A percentile compares a stretch with the other conserved stretches of the same genome.
Conservation (phyloP, 2,888 invertebrate genomes). For the Drosophila differens region DNA sequence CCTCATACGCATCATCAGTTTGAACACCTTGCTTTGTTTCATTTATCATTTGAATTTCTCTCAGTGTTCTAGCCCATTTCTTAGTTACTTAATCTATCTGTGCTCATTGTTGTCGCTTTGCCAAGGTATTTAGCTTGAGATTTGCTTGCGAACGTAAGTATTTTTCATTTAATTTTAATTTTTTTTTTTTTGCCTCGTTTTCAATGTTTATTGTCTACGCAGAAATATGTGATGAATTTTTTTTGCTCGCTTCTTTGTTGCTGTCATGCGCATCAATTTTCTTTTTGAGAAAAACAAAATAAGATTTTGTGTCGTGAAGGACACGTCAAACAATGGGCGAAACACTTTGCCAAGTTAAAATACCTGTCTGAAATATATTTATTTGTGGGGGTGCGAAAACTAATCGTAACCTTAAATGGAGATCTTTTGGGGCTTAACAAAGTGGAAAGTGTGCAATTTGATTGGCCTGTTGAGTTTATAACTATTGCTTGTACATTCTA, state of each 20-base stretch:
- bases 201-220: constrained; percentile 70
- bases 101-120: constrained; percentile 76
- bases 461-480: not conserved
- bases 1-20: constrained; percentile 19
- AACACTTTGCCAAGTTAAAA: constrained; percentile 51
- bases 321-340: constrained; percentile 68
- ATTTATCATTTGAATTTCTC: constrained; percentile 26
- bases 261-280: constrained; percentile 75
- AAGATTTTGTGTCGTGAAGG: constrained; percentile 70
- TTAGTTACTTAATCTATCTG: constrained; percentile 76
- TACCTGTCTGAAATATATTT: constrained; percentile 46
- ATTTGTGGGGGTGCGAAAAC: constrained; percentile 65
- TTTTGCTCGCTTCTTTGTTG: constrained; percentile 35
- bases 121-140: constrained; percentile 74
- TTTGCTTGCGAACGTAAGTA: constrained; percentile 65
- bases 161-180: constrained; percentile 69
- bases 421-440: not conserved
- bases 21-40: constrained; percentile 9
- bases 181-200: constrained; percentile 50
- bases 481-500: not conserved
- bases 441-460: not conserved
- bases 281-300: constrained; percentile 49
- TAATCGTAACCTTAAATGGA: constrained; percentile 38
- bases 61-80: constrained; percentile 48
- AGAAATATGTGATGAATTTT: constrained; percentile 63